Conservation (phyloP, 1,140 invertebrate species). For the Euwallacea fornicatus region DNA sequence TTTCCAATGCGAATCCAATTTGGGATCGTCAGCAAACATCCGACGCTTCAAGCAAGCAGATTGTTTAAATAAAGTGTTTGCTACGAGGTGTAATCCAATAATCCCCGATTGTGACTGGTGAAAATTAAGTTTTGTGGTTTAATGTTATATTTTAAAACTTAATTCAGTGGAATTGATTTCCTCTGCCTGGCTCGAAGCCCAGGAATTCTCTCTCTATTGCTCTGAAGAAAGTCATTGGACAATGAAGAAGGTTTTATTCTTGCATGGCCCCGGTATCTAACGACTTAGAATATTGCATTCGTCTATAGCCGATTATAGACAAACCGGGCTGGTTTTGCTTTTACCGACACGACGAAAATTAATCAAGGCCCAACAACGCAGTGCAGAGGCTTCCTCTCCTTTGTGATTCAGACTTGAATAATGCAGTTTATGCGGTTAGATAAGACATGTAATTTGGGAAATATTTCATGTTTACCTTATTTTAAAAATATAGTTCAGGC, state of each 20-base stretch:
- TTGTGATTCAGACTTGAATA: not conserved
- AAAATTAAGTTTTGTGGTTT: not conserved
- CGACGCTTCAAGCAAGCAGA: slow-evolving; percentile 1
- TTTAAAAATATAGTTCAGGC: not conserved
- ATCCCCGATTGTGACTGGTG: not conserved
- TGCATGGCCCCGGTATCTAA: too few species aligned
- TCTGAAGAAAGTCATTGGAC: not conserved
- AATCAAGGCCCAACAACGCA: not conserved
- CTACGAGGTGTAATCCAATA: slow-evolving; percentile 4
- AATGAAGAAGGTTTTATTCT: too few species aligned
- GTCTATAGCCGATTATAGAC: not conserved
- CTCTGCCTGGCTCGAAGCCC: not conserved
- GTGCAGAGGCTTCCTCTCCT: not conserved
- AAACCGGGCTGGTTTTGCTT: not conserved
- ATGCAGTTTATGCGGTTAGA: slow-evolving; percentile 3
- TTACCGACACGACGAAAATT: slow-evolving; percentile 1
- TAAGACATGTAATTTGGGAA: slow-evolving; percentile 2
- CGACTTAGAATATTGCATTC: not conserved
- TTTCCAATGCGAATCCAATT: slow-evolving; percentile 6
- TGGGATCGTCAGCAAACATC: slow-evolving; percentile 4
- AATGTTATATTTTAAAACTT: not conserved
- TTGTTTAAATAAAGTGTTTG: slow-evolving; percentile 7
- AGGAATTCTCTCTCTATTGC: not conserved
- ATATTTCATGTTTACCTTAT: slow-evolving; percentile 1
- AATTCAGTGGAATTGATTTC: not conserved